These are phyloP conservation scores for Coenonympha arcania DNA, from an alignment of 2,888 invertebrate species.

Conservation along the genomic window DNA sequence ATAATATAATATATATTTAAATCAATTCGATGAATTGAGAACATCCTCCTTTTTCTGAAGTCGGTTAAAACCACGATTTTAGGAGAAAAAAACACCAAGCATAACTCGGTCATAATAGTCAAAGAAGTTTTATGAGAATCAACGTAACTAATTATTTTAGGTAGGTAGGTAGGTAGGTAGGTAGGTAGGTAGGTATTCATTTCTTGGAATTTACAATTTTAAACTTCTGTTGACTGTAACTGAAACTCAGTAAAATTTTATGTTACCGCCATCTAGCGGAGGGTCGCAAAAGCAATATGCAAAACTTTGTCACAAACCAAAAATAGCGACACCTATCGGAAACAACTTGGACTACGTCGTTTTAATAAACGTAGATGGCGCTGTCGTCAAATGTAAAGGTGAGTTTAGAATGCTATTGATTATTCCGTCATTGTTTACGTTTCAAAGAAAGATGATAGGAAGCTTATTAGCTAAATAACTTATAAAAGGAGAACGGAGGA, in stretches of 20 bases:
- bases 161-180: too few species aligned
- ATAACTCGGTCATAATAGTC: too few species aligned
- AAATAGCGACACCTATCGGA: slow-evolving; percentile 32
- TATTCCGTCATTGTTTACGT: slow-evolving; percentile 21
- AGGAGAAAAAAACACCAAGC: too few species aligned
- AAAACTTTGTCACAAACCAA: background rate
- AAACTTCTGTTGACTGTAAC: too few species aligned
- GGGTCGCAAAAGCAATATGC: slow-evolving; percentile 24
- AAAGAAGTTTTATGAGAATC: too few species aligned
- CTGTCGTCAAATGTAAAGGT: slow-evolving; percentile 29
- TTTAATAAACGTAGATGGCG: slow-evolving; percentile 46
- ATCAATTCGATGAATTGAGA: too few species aligned
- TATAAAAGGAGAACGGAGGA: background rate
- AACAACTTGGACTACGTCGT: slow-evolving; percentile 30
- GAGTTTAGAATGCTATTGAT: slow-evolving; percentile 23
- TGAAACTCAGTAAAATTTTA: background rate
- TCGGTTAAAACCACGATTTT: too few species aligned
- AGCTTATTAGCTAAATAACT: slow-evolving; percentile 18
- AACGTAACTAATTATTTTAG: too few species aligned
- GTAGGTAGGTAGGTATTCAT: too few species aligned
- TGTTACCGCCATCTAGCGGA: slow-evolving; percentile 40
- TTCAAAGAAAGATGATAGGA: slow-evolving; percentile 19
- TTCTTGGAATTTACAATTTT: too few species aligned
- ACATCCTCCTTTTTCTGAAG: too few species aligned
- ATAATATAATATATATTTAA: too few species aligned